Evolutionary conservation across 2,113 vertebrate species (phyloP).

Genomic region (Montifringilla adamsi): DNA sequence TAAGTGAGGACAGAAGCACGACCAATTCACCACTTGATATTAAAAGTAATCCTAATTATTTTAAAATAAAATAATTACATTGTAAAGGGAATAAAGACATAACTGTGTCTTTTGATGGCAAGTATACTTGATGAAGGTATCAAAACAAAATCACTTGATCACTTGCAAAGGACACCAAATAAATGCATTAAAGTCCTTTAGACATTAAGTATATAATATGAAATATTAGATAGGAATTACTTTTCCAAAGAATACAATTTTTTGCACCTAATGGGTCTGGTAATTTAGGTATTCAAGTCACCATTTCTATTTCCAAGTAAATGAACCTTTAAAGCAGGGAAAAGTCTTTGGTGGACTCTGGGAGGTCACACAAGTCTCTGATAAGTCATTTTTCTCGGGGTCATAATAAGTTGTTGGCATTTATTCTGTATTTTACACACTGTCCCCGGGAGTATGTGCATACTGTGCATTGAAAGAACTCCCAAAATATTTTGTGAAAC

Average conservation of each 20-base stretch:
- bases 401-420: not conserved
- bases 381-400: fast-evolving
- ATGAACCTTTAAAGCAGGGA: not conserved
- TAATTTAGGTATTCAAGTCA: not conserved
- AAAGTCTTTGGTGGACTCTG: not conserved
- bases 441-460: not conserved
- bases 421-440: not conserved
- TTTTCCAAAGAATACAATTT: not conserved
- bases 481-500: not conserved
- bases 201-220: not conserved
- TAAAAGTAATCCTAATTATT: not conserved
- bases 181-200: not conserved
- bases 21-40: not conserved
- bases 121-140: too few relatives aligned
- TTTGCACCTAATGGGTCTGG: not conserved
- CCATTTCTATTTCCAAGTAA: not conserved
- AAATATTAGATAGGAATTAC: not conserved
- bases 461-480: not conserved
- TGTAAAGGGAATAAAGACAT: not conserved
- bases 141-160: not conserved
- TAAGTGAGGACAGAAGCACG: not conserved
- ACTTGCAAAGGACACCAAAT: not conserved
- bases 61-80: not conserved
- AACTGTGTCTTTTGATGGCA: not conserved
- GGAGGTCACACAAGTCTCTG: not conserved